Conservation (phyloP, 2,113 vertebrate species). For the Megaceryle maxima region DNA sequence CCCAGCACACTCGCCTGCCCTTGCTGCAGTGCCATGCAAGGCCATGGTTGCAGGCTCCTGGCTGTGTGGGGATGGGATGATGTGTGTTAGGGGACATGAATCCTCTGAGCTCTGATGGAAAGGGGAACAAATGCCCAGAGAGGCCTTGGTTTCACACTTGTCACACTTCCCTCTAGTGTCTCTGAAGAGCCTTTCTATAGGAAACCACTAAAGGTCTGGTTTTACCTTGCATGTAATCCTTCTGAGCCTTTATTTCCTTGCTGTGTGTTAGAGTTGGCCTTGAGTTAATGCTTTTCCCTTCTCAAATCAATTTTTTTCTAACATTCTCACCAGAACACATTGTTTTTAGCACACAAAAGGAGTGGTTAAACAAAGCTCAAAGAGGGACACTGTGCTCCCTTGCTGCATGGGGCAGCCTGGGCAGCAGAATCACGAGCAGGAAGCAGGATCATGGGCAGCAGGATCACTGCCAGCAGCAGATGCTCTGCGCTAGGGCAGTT, state of each 20-base stretch:
- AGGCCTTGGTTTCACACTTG: not conserved
- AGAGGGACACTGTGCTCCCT: not conserved
- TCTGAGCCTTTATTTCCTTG: not conserved
- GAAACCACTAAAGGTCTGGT: not conserved
- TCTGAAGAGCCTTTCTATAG: not conserved
- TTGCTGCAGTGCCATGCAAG: not conserved
- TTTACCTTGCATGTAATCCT: not conserved
- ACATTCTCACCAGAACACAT: not conserved
- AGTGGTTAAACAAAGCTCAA: not conserved
- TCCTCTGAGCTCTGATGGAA: not conserved
- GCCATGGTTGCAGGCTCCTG: rapidly evolving
- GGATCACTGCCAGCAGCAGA: not conserved
- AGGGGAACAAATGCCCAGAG: not conserved
- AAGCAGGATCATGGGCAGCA: not conserved
- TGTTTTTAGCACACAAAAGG: not conserved
- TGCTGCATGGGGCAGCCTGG: rapidly evolving
- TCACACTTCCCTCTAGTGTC: not conserved
- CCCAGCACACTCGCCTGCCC: not conserved
- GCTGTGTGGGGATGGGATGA: not conserved
- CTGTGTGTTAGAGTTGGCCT: not conserved
- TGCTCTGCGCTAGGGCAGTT: not conserved
- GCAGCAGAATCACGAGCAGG: not conserved
- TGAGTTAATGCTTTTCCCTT: not conserved
- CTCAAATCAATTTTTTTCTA: not conserved
- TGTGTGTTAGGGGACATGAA: not conserved